phyloP scores from a whole-genome alignment of 2,888 invertebrate species.

The Volucella zonaria region DNA sequence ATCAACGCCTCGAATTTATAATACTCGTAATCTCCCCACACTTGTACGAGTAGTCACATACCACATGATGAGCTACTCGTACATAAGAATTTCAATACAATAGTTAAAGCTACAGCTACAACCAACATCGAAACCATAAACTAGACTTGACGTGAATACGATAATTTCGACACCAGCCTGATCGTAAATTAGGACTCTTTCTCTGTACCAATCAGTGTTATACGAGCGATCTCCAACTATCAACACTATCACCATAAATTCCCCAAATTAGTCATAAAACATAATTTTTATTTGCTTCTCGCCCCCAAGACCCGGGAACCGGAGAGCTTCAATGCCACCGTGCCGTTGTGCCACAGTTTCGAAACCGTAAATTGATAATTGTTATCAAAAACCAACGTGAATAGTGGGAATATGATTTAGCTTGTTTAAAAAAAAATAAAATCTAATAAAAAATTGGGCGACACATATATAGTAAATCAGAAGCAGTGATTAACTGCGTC shows the following conservation, averaged over 20 bases:
- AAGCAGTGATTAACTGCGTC: constrained; percentile 29
- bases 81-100: too few species aligned
- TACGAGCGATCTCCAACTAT: constrained; percentile 23
- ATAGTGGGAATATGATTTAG: constrained; percentile 5
- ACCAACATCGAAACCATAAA: constrained; percentile 5
- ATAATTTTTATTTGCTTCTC: constrained; percentile 26
- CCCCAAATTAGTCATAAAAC: constrained; percentile 50
- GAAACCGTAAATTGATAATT: constrained; percentile 43
- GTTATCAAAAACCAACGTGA: constrained; percentile 36
- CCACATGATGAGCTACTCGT: too few species aligned
- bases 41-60: too few species aligned
- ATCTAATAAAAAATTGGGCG: constrained; percentile 16
- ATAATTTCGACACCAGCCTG: constrained; percentile 30
- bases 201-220: constrained; percentile 13
- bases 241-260: constrained; percentile 37
- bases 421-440: constrained; percentile 31
- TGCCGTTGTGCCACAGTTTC: background rate
- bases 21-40: too few species aligned
- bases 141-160: constrained; percentile 29
- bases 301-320: constrained; percentile 1
- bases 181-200: constrained; percentile 34
- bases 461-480: constrained; percentile 35
- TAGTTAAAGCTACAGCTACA: too few species aligned
- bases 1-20: too few species aligned
- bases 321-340: background rate